phyloP scores from a whole-genome alignment of 2,888 invertebrate species.

The Drosophila hamatofila region DNA sequence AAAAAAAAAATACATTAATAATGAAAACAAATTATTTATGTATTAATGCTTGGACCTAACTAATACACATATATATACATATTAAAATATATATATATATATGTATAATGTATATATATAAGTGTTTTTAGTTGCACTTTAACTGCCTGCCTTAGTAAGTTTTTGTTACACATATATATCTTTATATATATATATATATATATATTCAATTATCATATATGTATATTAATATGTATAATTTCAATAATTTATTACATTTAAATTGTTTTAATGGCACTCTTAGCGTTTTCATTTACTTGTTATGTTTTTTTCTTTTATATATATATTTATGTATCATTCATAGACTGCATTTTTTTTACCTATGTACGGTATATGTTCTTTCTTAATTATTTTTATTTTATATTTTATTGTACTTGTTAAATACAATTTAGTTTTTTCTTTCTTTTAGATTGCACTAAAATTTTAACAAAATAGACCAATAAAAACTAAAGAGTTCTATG shows the following conservation, averaged over 20 bases:
- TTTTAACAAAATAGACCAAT: conserved; percentile 24
- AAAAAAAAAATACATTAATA: conserved; percentile 36
- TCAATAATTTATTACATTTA: conserved; percentile 77
- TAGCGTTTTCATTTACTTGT: conserved; percentile 70
- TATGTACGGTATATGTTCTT: conserved; percentile 40
- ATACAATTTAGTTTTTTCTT: conserved; percentile 10
- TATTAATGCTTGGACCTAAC: conserved; percentile 53
- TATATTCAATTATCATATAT: conserved; percentile 35
- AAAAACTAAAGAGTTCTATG: conserved; percentile 20
- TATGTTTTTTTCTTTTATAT: conserved; percentile 12
- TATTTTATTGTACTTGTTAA: conserved; percentile 23
- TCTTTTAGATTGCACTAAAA: conserved; percentile 26
- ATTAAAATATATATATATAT: conserved; percentile 25
- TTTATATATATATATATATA: conserved; percentile 33
- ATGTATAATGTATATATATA: conserved; percentile 32
- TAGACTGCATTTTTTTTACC: conserved; percentile 28
- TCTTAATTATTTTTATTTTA: conserved; percentile 14
- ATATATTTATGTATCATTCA: conserved; percentile 8
- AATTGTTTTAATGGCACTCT: conserved; percentile 72
- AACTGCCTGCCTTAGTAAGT: conserved; percentile 52
- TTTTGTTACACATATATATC: conserved; percentile 47
- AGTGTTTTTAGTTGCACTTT: conserved; percentile 60
- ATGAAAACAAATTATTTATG: conserved; percentile 28
- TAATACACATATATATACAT: conserved; percentile 35
- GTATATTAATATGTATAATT: conserved; percentile 70